Base-by-base conservation (phyloP, 2,888 invertebrate species). In the Notodromas monacha region DNA sequence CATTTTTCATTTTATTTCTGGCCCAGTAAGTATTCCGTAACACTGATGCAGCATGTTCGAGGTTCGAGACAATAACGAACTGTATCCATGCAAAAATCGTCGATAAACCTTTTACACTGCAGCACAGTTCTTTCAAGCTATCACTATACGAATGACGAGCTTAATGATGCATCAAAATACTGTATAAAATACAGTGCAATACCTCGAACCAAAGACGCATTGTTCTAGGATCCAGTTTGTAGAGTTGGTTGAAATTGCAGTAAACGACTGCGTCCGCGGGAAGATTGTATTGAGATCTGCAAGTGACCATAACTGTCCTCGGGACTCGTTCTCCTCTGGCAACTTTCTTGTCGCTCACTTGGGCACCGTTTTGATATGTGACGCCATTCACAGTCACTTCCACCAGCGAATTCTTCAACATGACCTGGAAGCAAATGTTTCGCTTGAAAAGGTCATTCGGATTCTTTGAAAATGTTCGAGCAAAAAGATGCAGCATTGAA, bases 191-290 rank as follows among this genome's bases (percentile, higher is more conserved):
- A 27, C 26, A 16, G 11, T 16, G 12, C 38, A 41, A 40, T 37
- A 45, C 41, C 34, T 53, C 47, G 28, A 52, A 46, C 58, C 58
- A 58, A 47, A 51, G 51, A 34, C 51, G 49, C 30, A 60, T 41
- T 1, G 58, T 59, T 26, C 43, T 40, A 2, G 58, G 58, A 41
- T 59, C 58, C 33, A 60, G 56, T 45, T 58, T 58, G 44, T 58
- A 58, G 16, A 58, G 45, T 39, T 58, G 58, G 41, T 58, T 58
- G 44, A 58, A 58, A 41, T 58, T 60, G 39, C 59, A 59, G 41
- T 52, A 58, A 12, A 58, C 53, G 26, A 60, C 45, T 15, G 55
- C 55, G 37, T 57, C 52, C 31, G 56, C 55, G 3, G 57, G 56
- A 31, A 56, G 40, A 4, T 46, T 45, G 38, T 57, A 57, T 41